Evolutionary conservation across 1,140 invertebrate genomes (phyloP).

Genomic region (Lineus longissimus): DNA sequence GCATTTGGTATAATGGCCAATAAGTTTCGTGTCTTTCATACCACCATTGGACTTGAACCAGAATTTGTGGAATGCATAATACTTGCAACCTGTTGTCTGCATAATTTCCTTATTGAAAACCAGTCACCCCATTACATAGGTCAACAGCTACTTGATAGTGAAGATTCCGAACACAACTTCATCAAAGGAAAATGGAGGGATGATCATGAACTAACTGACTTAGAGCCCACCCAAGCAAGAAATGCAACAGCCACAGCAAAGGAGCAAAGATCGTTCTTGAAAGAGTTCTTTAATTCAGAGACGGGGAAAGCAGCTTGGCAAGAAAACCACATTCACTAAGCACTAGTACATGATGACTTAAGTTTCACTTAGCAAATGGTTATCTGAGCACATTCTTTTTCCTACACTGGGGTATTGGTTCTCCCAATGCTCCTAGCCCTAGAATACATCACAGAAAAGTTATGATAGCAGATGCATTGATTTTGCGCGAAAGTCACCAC

Average conservation of each 20-base stretch:
- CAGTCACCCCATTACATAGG: conserved; percentile 2
- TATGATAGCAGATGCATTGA: no score
- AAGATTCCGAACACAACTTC: neutral
- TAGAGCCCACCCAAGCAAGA: neutral
- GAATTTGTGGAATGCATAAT: neutral
- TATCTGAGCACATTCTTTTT: no score
- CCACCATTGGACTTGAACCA: neutral
- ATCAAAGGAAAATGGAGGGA: neutral
- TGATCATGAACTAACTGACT: neutral
- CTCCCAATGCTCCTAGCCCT: no score
- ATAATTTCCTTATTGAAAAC: neutral
- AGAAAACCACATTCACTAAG: neutral
- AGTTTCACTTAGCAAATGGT: no score
- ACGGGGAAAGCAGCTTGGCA: neutral
- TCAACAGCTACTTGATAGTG: neutral
- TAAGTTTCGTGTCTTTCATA: neutral
- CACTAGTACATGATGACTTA: no score
- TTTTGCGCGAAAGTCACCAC: no score
- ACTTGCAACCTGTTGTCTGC: conserved; percentile 2
- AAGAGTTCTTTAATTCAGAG: neutral
- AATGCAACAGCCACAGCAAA: neutral
- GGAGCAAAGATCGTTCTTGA: neutral
- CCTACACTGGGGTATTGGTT: no score
- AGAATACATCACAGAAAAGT: no score
- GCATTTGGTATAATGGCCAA: conserved; percentile 1